Conservation (phyloP, 2,113 vertebrate genomes). For the Trogon melanurus region DNA sequence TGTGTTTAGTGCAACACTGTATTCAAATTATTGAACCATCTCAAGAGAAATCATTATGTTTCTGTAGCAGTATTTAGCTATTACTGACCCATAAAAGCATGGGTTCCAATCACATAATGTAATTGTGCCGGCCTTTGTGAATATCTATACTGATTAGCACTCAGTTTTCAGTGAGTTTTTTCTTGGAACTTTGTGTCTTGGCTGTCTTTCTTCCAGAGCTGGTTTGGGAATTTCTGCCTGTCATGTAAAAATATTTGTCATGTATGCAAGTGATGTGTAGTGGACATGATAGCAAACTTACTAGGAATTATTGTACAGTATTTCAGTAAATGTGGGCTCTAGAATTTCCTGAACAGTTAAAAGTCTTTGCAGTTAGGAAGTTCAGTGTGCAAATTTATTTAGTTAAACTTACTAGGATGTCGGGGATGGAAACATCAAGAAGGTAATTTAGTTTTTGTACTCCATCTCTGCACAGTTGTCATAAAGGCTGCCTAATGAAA, state of each 20-base stretch:
- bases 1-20: not conserved
- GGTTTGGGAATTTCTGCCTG: not conserved
- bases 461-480: not conserved
- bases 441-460: not conserved
- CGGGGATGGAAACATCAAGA: not conserved
- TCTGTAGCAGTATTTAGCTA: not conserved
- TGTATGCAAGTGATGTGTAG: not conserved
- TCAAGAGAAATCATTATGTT: not conserved
- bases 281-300: not conserved
- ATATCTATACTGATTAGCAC: not conserved
- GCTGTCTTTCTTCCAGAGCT: not conserved
- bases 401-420: not conserved
- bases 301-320: not conserved
- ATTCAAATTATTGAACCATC: not conserved
- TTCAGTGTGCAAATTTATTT: not conserved
- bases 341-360: not conserved
- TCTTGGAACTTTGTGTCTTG: not conserved
- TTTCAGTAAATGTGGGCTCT: not conserved
- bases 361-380: not conserved
- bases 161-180: not conserved
- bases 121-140: not conserved
- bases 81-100: not conserved
- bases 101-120: not conserved
- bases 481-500: not conserved
- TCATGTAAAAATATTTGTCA: not conserved